phyloP scores from a whole-genome alignment of 1,140 invertebrate genomes.

The Ooceraea biroi region DNA sequence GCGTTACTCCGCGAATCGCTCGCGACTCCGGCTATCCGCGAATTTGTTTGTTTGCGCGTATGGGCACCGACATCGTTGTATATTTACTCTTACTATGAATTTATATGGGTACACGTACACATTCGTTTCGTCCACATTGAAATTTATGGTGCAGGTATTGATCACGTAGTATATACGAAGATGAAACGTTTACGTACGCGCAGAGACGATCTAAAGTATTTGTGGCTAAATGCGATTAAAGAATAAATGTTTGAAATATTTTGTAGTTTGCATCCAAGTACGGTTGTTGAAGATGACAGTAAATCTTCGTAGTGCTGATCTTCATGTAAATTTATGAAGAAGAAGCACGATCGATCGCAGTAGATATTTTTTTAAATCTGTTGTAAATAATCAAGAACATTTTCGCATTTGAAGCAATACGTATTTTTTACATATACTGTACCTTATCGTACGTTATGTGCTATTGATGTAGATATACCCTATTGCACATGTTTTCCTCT shows the following conservation, averaged over 20 bases:
- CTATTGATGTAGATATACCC: conserved; percentile 41
- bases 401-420: neutral
- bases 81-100: conserved; percentile 29
- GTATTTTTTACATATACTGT: neutral
- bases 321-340: neutral
- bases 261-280: neutral
- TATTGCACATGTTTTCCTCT: conserved; percentile 43
- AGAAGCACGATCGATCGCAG: neutral
- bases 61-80: neutral
- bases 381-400: neutral
- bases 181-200: conserved; percentile 26
- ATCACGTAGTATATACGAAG: conserved; percentile 20
- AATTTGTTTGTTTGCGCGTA: conserved; percentile 45
- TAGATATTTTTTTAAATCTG: neutral
- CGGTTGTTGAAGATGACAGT: neutral
- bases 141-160: conserved; percentile 47
- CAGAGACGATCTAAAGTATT: conserved; percentile 14
- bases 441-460: conserved; percentile 47
- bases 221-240: conserved; percentile 13
- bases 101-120: conserved; percentile 28
- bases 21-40: conserved; percentile 35
- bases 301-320: neutral
- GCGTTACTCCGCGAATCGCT: conserved; percentile 22
- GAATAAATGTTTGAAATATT: conserved; percentile 25
- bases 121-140: conserved; percentile 20